Base-by-base conservation (phyloP, 2,113 vertebrate genomes). In the Psittacara wagleri region DNA sequence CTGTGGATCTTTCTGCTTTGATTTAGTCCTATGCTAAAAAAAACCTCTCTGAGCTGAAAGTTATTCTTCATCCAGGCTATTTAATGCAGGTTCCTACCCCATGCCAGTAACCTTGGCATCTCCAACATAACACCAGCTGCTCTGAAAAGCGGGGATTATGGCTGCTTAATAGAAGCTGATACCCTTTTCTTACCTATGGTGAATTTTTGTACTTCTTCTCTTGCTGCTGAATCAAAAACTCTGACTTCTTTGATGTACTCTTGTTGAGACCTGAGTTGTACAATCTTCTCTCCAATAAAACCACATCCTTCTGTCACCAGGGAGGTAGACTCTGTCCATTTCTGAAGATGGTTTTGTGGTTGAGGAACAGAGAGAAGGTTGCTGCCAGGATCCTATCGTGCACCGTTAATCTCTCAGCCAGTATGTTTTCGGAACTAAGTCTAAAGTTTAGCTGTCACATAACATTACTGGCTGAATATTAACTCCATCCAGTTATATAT, bases 301-400 rank as follows among this genome's bases (percentile, higher is more conserved):
- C 96, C 96, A 86, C 93, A 96, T 67, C 93, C 94, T 95, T 96
- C 97, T 48, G 95, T 96, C 74, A 97, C 94, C 88, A 96, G 88
- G 90, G 96, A 97, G 29, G 82, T 96, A 97, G 27, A 92, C 41
- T 69, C 76, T 35, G 41, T 64, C 88, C 84, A 67, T 85, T 49
- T 61, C 92, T 88, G 83, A 54, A 55, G 88, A 17, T 10, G n/a
- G 24, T 55, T 63, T n/a, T 88, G 80, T 57, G 86, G 66, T 8
- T 62, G 80, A 66, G 51, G 48, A 55, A 46, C 24, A 89, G 55
- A 59, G 46, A 59, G 73, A 12, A 84, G 17, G 43, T 43, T 84
- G 64, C 48, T 81, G 51, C 73, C 37, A 63, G 73, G 86, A 33
- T 29, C 76, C 35, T 44, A 6, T 7, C 2, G 0, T 41, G 83